These are phyloP conservation scores for Magallana gigas DNA, from an alignment of 1,140 invertebrate genomes.

Conservation along the genomic window DNA sequence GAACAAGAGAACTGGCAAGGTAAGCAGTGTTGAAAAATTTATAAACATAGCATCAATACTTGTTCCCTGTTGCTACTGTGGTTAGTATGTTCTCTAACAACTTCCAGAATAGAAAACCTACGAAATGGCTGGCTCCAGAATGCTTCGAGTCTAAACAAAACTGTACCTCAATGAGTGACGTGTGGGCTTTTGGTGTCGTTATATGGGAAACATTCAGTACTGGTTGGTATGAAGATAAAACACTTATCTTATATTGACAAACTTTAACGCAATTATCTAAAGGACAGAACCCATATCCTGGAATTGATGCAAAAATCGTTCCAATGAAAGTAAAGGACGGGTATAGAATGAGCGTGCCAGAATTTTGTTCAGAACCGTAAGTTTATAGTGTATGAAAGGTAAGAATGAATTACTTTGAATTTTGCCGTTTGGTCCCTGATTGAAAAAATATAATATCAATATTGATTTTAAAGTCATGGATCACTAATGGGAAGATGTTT, in stretches of 20 bases:
- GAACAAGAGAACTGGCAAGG: background rate
- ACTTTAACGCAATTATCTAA: constrained; percentile 38
- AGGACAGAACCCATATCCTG: constrained; percentile 87
- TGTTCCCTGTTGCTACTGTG: too few relatives aligned
- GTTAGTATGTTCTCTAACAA: too few relatives aligned
- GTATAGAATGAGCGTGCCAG: constrained; percentile 61
- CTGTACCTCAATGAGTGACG: constrained; percentile 66
- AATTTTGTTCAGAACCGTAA: constrained; percentile 61
- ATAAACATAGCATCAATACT: too few relatives aligned
- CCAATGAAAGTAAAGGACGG: constrained; percentile 79
- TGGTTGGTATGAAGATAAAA: constrained; percentile 37
- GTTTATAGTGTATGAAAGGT: background rate
- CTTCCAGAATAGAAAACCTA: background rate
- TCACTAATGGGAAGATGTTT: constrained; percentile 51
- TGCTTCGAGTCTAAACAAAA: constrained; percentile 46
- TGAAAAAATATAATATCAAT: background rate
- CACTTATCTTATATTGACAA: background rate
- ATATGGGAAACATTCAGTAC: constrained; percentile 69
- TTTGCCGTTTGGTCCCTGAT: too few relatives aligned
- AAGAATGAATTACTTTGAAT: too few relatives aligned
- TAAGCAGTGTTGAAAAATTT: background rate
- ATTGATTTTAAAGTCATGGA: constrained; percentile 40
- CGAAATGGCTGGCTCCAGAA: constrained; percentile 61
- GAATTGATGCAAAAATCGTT: constrained; percentile 86
- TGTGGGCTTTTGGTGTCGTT: constrained; percentile 73